These are phyloP conservation scores for Cygnus olor DNA, from an alignment of 2,797 vertebrate genomes.

Conservation along the genomic window DNA sequence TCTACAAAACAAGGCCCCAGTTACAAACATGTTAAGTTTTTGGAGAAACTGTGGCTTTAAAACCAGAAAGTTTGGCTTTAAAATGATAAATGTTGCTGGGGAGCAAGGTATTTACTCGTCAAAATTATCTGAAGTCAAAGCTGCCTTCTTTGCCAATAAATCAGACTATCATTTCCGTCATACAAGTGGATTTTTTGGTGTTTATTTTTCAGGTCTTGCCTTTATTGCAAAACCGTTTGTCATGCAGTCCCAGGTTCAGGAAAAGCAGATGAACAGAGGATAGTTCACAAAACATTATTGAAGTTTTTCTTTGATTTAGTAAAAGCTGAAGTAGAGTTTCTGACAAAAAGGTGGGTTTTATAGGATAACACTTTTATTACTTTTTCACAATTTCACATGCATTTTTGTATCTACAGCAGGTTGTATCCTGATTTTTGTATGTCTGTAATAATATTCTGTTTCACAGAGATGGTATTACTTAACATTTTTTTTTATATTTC, in stretches of 20 bases:
- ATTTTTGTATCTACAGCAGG: not conserved
- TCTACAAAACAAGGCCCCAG: not conserved
- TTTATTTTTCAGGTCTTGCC: slow-evolving; percentile 78
- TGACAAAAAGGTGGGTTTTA: slow-evolving; percentile 78
- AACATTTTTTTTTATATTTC: not conserved
- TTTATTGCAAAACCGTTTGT: slow-evolving; percentile 84
- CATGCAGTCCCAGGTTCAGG: slow-evolving; percentile 82
- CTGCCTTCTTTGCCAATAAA: not conserved
- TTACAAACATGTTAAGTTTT: not conserved
- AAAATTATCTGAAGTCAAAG: not conserved
- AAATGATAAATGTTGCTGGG: not conserved
- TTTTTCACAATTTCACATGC: not conserved
- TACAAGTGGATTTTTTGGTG: not conserved
- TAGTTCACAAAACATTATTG: slow-evolving; percentile 83
- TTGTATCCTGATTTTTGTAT: not conserved
- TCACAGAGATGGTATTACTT: not conserved
- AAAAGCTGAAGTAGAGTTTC: slow-evolving; percentile 86
- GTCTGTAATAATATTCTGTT: not conserved
- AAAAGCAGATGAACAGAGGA: slow-evolving; percentile 77
- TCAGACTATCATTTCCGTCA: not conserved
- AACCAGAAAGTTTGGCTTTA: not conserved
- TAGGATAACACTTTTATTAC: not conserved
- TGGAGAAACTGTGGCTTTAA: not conserved
- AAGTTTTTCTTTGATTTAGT: slow-evolving; percentile 87
- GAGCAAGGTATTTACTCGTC: not conserved